Evolutionary conservation across 2,888 invertebrate species (phyloP).

Genomic region (Cylloceria caligata): DNA sequence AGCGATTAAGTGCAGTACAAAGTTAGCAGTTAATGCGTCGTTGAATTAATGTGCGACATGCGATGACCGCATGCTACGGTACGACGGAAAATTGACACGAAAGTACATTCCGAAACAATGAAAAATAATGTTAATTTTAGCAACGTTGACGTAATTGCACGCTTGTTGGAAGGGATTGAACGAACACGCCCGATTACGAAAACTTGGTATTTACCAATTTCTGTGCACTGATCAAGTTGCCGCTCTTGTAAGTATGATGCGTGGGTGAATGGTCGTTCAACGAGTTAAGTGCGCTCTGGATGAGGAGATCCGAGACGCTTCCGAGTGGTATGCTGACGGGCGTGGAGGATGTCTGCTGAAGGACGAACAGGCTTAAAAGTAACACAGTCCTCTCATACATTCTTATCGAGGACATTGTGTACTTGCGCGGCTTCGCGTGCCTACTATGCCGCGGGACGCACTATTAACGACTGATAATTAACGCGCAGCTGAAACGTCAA

Average conservation of each 20-base stretch:
- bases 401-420: not conserved
- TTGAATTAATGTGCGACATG: constrained; percentile 31
- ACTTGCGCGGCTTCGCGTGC: too few relatives aligned
- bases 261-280: constrained; percentile 78
- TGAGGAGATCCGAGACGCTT: constrained; percentile 73
- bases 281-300: constrained; percentile 76
- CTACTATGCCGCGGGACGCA: not conserved
- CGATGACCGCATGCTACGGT: constrained; percentile 36
- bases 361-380: constrained; percentile 10
- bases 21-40: constrained; percentile 26
- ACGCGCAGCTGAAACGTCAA: constrained; percentile 12
- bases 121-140: constrained; percentile 17
- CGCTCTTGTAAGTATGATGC: constrained; percentile 76
- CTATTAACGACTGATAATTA: not conserved
- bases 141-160: constrained; percentile 18
- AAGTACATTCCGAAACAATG: not conserved
- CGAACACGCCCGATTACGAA: not conserved
- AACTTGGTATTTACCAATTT: constrained; percentile 75
- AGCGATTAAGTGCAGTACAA: not conserved
- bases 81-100: too few relatives aligned
- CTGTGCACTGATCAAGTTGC: constrained; percentile 78
- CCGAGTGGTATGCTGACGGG: constrained; percentile 72
- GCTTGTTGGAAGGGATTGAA: constrained; percentile 15
- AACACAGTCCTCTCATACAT: constrained; percentile 10
- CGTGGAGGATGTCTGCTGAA: constrained; percentile 39